Evolutionary conservation across 1,140 invertebrate genomes (phyloP).

Genomic region (Tetramorium parvispinum): DNA sequence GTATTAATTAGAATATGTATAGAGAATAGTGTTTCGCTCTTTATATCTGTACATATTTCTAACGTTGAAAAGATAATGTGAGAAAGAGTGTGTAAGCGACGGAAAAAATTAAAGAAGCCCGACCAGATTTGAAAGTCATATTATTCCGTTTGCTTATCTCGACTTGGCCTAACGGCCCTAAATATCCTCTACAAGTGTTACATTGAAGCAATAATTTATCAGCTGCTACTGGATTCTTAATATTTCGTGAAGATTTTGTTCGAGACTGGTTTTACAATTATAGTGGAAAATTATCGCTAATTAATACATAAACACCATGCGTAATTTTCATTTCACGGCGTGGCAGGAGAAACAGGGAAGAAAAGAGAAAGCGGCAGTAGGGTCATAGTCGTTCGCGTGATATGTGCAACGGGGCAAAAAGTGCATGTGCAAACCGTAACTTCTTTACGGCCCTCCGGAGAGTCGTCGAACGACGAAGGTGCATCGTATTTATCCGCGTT

Average conservation of each 20-base stretch:
- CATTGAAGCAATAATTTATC: neutral
- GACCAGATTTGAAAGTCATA: too few relatives aligned
- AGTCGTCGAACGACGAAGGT: conserved; percentile 46
- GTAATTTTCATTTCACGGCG: conserved; percentile 15
- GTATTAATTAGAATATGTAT: neutral
- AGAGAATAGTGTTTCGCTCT: neutral
- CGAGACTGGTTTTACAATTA: neutral
- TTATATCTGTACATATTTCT: neutral
- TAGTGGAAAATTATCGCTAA: neutral
- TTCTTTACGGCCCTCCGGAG: conserved; percentile 75
- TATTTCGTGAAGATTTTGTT: neutral
- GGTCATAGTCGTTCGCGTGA: neutral
- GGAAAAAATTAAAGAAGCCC: too few relatives aligned
- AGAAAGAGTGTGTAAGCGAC: neutral
- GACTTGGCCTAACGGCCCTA: too few relatives aligned
- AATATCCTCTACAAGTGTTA: too few relatives aligned
- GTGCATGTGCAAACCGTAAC: conserved; percentile 75
- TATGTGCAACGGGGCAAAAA: conserved; percentile 62
- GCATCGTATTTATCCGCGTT: conserved; percentile 66
- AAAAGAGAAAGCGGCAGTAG: conserved; percentile 10
- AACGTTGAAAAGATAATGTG: neutral
- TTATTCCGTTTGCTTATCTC: too few relatives aligned
- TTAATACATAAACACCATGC: conserved; percentile 12
- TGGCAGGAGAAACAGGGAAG: neutral
- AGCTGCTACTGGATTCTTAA: neutral